phyloP scores from a whole-genome alignment of 2,888 invertebrate genomes.

The Cheilosia soror region DNA sequence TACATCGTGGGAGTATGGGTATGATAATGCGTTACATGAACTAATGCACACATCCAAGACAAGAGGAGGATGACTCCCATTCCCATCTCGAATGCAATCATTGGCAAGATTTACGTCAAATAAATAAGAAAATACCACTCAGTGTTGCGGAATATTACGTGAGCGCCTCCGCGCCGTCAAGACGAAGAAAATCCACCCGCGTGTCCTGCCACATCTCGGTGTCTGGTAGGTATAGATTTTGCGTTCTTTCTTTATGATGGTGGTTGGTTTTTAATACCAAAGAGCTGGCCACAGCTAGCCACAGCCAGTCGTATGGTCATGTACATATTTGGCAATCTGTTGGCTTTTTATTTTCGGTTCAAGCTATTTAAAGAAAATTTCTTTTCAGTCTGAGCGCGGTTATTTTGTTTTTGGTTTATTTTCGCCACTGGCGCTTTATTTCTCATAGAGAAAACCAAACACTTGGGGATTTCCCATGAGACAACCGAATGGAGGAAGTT shows the following conservation, averaged over 20 bases:
- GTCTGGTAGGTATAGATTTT: slow-evolving; percentile 9
- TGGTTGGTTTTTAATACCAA: slow-evolving; percentile 9
- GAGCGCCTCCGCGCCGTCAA: slow-evolving; percentile 7
- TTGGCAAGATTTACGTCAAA: slow-evolving; percentile 39
- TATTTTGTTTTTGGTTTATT: neutral
- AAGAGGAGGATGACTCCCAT: neutral
- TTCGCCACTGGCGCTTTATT: slow-evolving; percentile 16
- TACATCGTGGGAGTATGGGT: slow-evolving; percentile 23
- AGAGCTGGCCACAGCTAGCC: neutral
- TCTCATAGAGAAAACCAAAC: slow-evolving; percentile 11
- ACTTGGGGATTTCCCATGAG: slow-evolving; percentile 43
- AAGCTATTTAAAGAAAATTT: slow-evolving; percentile 50
- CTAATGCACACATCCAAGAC: slow-evolving; percentile 6
- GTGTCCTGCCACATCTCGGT: neutral
- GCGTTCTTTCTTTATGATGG: neutral
- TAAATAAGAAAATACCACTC: slow-evolving; percentile 25
- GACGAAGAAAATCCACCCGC: neutral
- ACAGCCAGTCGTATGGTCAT: slow-evolving; percentile 25
- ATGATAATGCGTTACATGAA: slow-evolving; percentile 12
- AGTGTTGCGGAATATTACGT: slow-evolving; percentile 42
- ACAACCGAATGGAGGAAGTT: neutral
- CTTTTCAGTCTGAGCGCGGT: slow-evolving; percentile 8
- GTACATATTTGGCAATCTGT: slow-evolving; percentile 69
- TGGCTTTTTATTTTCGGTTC: slow-evolving; percentile 60
- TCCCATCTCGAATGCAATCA: slow-evolving; percentile 7